Evolutionary conservation across 2,113 vertebrate genomes (phyloP).

Genomic region (Poeciliopsis turrubarensis): DNA sequence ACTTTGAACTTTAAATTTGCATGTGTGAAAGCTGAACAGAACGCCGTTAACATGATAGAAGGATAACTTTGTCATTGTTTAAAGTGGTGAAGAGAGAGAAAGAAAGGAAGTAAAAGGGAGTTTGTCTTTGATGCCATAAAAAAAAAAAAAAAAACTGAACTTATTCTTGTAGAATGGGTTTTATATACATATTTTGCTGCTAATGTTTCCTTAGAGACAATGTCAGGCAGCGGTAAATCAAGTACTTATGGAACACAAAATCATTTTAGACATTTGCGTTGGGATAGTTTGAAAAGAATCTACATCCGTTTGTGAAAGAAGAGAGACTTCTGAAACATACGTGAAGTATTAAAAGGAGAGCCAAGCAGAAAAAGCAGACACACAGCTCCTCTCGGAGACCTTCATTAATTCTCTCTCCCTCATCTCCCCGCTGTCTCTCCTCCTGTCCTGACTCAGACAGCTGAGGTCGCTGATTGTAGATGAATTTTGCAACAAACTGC

Average conservation of each 20-base stretch:
- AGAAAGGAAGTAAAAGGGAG: background rate
- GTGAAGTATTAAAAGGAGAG: background rate
- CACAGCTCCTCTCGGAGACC: slow-evolving; percentile 50
- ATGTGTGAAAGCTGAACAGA: background rate
- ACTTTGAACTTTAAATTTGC: background rate
- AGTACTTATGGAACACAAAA: background rate
- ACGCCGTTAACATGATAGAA: slow-evolving; percentile 1
- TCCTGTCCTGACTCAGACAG: slow-evolving; percentile 4
- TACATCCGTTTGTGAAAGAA: background rate
- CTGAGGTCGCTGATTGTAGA: slow-evolving; percentile 45
- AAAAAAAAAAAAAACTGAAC: too few species aligned
- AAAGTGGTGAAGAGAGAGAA: background rate
- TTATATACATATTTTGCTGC: too few species aligned
- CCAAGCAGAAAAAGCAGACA: slow-evolving; percentile 34
- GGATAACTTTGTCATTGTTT: background rate
- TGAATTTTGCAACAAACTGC: slow-evolving; percentile 6
- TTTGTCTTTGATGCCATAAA: background rate
- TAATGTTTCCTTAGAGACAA: background rate
- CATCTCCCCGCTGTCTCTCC: slow-evolving; percentile 31
- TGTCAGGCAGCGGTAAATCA: background rate
- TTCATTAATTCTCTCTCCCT: slow-evolving; percentile 75
- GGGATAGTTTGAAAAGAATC: background rate
- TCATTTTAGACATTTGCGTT: background rate
- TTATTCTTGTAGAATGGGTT: too few species aligned
- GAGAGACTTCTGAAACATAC: background rate